These are phyloP conservation scores for Cryptomyrus ogoouensis DNA, from an alignment of 2,113 vertebrate genomes.

Conservation along the genomic window DNA sequence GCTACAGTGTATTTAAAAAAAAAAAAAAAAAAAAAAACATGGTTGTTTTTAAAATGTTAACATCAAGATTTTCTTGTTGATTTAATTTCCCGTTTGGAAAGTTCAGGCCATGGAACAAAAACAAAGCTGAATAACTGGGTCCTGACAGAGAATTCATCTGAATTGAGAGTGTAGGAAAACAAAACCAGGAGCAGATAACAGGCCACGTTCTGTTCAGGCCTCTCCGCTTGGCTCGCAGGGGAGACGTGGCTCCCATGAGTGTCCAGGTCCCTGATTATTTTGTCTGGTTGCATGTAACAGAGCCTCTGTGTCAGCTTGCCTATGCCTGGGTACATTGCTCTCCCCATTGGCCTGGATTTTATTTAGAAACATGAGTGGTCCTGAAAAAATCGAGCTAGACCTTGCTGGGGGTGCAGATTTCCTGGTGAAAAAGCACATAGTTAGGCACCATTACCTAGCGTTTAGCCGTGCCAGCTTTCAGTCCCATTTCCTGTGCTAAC, in stretches of 20 bases:
- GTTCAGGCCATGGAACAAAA: not conserved
- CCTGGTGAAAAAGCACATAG: not conserved
- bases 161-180: not conserved
- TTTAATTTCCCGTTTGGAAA: conserved; percentile 1
- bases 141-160: not conserved
- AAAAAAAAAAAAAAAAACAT: not conserved
- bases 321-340: not conserved
- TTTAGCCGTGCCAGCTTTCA: not conserved
- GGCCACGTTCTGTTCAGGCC: not conserved
- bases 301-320: not conserved
- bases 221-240: not conserved
- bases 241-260: not conserved
- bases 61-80: not conserved
- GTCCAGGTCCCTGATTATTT: conserved; percentile 7
- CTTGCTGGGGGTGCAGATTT: not conserved
- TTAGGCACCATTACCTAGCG: not conserved
- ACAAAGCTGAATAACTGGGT: not conserved
- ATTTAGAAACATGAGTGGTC: not conserved
- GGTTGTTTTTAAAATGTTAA: conserved; percentile 1
- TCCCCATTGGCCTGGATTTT: not conserved
- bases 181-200: not conserved
- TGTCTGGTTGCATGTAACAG: conserved; percentile 3
- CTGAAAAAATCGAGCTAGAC: not conserved
- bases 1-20: not conserved
- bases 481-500: not conserved